Evolutionary conservation across 2,797 vertebrate genomes (phyloP).

Genomic region (Sebastes vulpes): DNA sequence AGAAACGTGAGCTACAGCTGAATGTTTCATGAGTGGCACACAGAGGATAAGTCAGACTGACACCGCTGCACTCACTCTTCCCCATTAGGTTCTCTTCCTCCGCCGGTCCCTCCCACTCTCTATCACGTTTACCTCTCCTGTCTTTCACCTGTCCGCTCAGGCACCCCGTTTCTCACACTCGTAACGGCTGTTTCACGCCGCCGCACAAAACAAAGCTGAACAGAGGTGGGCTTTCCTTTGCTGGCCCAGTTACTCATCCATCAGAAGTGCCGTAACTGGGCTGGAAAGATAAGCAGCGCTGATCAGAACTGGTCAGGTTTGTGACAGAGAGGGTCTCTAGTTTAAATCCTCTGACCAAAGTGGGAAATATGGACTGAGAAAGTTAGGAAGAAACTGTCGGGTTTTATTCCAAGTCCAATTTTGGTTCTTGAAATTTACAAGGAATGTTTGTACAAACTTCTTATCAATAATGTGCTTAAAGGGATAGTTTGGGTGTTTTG

Average conservation of each 20-base stretch:
- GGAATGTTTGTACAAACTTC: not conserved
- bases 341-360: conserved; percentile 4
- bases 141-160: conserved; percentile 75
- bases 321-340: not conserved
- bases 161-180: conserved; percentile 47
- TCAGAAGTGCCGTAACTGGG: conserved; percentile 52
- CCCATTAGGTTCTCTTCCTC: conserved; percentile 73
- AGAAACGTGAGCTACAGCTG: conserved; percentile 70
- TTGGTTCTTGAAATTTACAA: not conserved
- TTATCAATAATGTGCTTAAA: too few relatives aligned
- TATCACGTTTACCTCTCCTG: conserved; percentile 62
- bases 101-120: conserved; percentile 64
- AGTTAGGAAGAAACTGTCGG: not conserved
- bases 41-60: conserved; percentile 81
- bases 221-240: conserved; percentile 45
- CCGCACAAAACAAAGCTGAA: conserved; percentile 69
- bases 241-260: conserved; percentile 72
- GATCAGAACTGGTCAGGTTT: conserved; percentile 37
- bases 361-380: not conserved
- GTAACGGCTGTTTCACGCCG: conserved; percentile 58
- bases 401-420: not conserved
- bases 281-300: conserved; percentile 57
- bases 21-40: conserved; percentile 84
- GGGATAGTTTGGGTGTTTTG: too few relatives aligned
- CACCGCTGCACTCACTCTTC: conserved; percentile 72